phyloP scores from a whole-genome alignment of 1,140 invertebrate genomes.

The Drosophila takahashii region DNA sequence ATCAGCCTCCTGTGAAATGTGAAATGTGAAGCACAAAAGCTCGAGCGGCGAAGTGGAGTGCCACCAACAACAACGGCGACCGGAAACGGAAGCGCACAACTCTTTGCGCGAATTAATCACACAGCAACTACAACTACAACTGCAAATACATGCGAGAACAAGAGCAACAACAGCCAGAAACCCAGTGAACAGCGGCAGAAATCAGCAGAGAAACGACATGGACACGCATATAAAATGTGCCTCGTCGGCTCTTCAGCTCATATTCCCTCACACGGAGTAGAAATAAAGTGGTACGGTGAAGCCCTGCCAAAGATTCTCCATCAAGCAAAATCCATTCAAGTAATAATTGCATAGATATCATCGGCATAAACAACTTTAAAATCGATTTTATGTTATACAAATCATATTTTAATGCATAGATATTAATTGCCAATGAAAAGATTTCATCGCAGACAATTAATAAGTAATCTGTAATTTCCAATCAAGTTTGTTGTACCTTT shows the following conservation, averaged over 20 bases:
- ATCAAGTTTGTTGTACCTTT: not conserved
- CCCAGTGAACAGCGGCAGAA: constrained; percentile 37
- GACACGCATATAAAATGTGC: constrained; percentile 57
- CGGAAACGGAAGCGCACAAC: constrained; percentile 81
- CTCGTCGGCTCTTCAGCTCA: constrained; percentile 28
- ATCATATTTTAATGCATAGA: not conserved
- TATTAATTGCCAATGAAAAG: not conserved
- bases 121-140: constrained; percentile 62
- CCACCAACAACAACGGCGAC: constrained; percentile 56
- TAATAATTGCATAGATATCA: not conserved
- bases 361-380: too few species aligned
- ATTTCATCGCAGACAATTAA: not conserved
- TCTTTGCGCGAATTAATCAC: constrained; percentile 83
- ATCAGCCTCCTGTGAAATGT: constrained; percentile 79
- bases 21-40: constrained; percentile 80
- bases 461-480: not conserved
- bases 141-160: constrained; percentile 30
- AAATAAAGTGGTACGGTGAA: constrained; percentile 22
- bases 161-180: constrained; percentile 28
- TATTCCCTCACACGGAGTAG: constrained; percentile 29
- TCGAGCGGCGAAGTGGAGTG: constrained; percentile 11
- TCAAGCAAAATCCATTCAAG: not conserved
- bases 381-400: not conserved
- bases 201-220: constrained; percentile 52
- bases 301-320: not conserved